A percentile compares a stretch with the other conserved stretches of the same genome.
Evolutionary conservation across 2,797 vertebrate species (phyloP).

Genomic region (Hippopotamyrus pictus): DNA sequence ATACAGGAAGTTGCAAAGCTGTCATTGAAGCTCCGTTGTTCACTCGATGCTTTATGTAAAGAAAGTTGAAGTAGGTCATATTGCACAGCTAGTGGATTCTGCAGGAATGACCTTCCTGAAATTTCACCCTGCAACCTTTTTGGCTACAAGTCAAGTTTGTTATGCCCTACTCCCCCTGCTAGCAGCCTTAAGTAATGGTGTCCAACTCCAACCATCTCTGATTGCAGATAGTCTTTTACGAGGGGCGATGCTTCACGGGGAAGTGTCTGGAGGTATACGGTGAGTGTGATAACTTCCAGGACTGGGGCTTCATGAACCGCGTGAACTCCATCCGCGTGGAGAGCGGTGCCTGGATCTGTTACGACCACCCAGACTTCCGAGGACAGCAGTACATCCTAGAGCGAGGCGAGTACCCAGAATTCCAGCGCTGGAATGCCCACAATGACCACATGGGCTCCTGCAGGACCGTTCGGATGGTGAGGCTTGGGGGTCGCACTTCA

Average conservation of each 20-base stretch:
- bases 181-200: constrained; percentile 13
- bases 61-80: background rate
- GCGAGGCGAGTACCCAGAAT: constrained; percentile 79
- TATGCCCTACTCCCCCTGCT: background rate
- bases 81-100: background rate
- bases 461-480: constrained; percentile 79
- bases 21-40: background rate
- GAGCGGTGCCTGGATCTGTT: constrained; percentile 85
- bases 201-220: background rate
- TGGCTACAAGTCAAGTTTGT: background rate
- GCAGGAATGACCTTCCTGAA: background rate
- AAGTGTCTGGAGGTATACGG: constrained; percentile 78
- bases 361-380: constrained; percentile 78
- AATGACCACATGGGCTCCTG: constrained; percentile 90
- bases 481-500: constrained; percentile 27
- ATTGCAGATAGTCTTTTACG: constrained; percentile 76
- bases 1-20: background rate
- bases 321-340: constrained; percentile 83
- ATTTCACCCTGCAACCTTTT: background rate
- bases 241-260: constrained; percentile 84
- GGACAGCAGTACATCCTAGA: constrained; percentile 89
- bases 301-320: constrained; percentile 79
- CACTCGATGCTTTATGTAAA: background rate
- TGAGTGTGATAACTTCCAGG: constrained; percentile 85
- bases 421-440: constrained; percentile 81